Conservation (phyloP, 2,888 invertebrate species). For the Hemithea aestivaria region DNA sequence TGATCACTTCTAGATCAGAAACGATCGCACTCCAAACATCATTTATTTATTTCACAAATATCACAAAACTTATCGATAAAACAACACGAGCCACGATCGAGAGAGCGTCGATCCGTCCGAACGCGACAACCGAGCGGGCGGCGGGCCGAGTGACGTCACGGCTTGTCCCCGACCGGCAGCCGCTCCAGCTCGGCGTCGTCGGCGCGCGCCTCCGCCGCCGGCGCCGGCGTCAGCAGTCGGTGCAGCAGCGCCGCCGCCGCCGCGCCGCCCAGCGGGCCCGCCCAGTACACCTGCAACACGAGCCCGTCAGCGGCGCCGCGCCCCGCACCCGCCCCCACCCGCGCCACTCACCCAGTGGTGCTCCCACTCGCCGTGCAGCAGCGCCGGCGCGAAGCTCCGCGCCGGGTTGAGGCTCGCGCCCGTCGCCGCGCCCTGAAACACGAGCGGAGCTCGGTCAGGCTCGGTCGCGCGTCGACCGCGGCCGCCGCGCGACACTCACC, state of each 20-base stretch:
- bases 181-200: slow-evolving; percentile 68
- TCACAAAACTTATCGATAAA: too few relatives aligned
- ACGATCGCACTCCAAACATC: too few relatives aligned
- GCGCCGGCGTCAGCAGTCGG: slow-evolving; percentile 53
- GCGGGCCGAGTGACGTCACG: too few relatives aligned
- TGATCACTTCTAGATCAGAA: too few relatives aligned
- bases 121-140: too few relatives aligned
- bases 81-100: too few relatives aligned
- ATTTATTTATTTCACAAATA: too few relatives aligned
- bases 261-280: slow-evolving; percentile 60
- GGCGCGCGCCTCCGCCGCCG: slow-evolving; percentile 51
- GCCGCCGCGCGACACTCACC: slow-evolving; percentile 35
- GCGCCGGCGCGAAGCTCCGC: slow-evolving; percentile 84
- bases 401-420: slow-evolving; percentile 86
- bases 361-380: slow-evolving; percentile 80
- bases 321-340: too few relatives aligned
- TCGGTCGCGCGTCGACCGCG: background rate
- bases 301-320: slow-evolving; percentile 81
- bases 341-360: slow-evolving; percentile 82
- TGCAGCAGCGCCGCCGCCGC: slow-evolving; percentile 52
- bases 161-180: slow-evolving; percentile 75
- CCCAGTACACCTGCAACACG: slow-evolving; percentile 72
- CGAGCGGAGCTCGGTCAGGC: background rate
- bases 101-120: too few relatives aligned
- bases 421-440: slow-evolving; percentile 79